Evolutionary conservation across 2,113 vertebrate genomes (phyloP).

Genomic region (Brevimyrus niger): DNA sequence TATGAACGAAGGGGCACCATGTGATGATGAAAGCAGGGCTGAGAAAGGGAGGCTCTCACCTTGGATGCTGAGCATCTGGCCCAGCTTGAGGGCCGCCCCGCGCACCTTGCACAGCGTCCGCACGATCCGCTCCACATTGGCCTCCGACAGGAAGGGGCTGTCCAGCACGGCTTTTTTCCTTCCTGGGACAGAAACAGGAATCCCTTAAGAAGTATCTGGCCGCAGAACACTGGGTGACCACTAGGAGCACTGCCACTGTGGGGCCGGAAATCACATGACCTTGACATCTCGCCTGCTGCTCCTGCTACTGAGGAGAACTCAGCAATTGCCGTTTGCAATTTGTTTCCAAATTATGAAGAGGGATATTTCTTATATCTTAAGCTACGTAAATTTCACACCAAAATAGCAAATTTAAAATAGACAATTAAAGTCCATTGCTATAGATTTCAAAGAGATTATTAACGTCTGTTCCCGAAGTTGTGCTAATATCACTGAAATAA

Average conservation of each 20-base stretch:
- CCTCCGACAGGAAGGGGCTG: slow-evolving; percentile 87
- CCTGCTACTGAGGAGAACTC: background rate
- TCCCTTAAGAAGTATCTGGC: background rate
- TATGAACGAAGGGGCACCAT: background rate
- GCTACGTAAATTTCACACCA: background rate
- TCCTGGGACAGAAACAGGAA: slow-evolving; percentile 22
- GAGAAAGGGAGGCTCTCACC: slow-evolving; percentile 54
- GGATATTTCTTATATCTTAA: background rate
- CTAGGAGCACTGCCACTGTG: background rate
- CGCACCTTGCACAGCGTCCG: slow-evolving; percentile 89
- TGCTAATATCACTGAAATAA: no score
- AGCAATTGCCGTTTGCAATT: background rate
- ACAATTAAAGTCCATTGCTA: background rate
- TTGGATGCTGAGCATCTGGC: slow-evolving; percentile 96
- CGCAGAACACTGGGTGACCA: background rate
- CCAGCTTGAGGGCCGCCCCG: slow-evolving; percentile 85
- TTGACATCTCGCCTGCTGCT: background rate
- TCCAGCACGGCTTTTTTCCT: slow-evolving; percentile 76
- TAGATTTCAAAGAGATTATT: background rate
- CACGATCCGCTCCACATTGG: slow-evolving; percentile 91
- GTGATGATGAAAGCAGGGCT: background rate
- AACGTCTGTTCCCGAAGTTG: background rate
- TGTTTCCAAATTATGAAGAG: background rate
- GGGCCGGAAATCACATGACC: background rate
- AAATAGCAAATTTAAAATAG: background rate